A percentile compares a stretch with the other conserved stretches of the same genome.
Conservation (phyloP, 1,140 invertebrate genomes). For the Rhynchophorus ferrugineus region DNA sequence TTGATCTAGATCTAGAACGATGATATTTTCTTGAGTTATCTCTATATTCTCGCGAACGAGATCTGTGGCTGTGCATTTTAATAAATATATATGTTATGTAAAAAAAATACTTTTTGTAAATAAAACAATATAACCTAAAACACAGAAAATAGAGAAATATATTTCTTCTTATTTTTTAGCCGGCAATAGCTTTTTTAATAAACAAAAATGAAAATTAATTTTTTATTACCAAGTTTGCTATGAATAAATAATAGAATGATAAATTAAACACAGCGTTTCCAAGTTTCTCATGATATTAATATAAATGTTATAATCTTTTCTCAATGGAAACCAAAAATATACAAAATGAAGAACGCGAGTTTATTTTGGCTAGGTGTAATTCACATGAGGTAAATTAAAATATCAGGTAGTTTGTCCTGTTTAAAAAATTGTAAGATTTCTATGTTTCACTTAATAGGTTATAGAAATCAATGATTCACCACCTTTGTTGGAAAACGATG, state of each 20-base stretch:
- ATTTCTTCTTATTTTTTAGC: too few species aligned
- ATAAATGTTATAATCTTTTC: background rate
- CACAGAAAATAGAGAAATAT: too few species aligned
- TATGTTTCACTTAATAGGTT: background rate
- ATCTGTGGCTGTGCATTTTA: background rate
- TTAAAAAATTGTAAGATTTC: background rate
- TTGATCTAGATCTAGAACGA: slow-evolving; percentile 3
- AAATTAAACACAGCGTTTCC: slow-evolving; percentile 6
- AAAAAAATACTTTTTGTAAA: too few species aligned
- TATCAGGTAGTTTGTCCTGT: slow-evolving; percentile 1
- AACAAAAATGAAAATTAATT: too few species aligned
- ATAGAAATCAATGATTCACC: background rate
- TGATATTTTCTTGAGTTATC: background rate
- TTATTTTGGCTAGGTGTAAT: slow-evolving; percentile 9
- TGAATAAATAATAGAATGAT: too few species aligned
- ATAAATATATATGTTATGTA: too few species aligned
- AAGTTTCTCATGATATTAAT: slow-evolving; percentile 3
- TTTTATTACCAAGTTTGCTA: too few species aligned
- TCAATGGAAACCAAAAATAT: slow-evolving; percentile 21
- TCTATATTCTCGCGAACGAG: background rate
- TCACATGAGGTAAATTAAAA: slow-evolving; percentile 12
- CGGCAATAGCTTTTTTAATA: too few species aligned
- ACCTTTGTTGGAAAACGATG: too few species aligned
- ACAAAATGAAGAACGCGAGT: slow-evolving; percentile 1
- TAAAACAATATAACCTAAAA: too few species aligned